Base-by-base conservation (phyloP, 2,888 invertebrate genomes). In the Siphlonurus alternatus region DNA sequence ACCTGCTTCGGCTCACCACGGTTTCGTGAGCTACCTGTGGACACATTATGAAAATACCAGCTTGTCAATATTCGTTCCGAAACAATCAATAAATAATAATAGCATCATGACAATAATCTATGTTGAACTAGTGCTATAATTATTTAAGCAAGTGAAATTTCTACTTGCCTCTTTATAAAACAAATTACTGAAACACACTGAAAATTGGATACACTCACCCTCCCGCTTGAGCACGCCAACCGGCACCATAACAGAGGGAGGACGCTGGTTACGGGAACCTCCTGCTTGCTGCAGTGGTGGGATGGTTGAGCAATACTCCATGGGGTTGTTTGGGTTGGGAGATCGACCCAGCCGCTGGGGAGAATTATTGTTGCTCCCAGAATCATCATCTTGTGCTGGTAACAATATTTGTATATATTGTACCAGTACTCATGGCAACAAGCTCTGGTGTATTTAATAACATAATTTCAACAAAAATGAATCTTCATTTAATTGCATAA, bases 311-410 rank as follows among this genome's bases (percentile, higher is more conserved):
- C 90, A 90, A 76, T 91, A 91, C 75, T 91, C 90, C 82, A 86
- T 85, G 61, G 91, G 90, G 76, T 91, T 90, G 76, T 89, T 89
- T 62, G 90, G 90, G 77, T 90, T 88, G 62, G 89, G 88, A 66
- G 82, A 80, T 68, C 80, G 77, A 66, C 73, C 74, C 20, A 38
- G 38, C 15, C 38, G 5, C 15, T 38, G 38, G 15, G 38, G 38
- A 15, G 38, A 38, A 38, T 38, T 38, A 38, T 38, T 38, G 15
- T 5, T 38, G 38, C 38, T 38, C 7, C 38, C 38, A 38, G 38
- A 38, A 38, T 38, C 38, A 38, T 38, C 38, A 38, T 38, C 38
- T 38, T 38, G 38, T 10, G 15, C 38, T 38, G 38, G 7, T 10
- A 38, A 38, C 5, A 38, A n/a, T n/a, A n/a, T n/a, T n/a, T n/a